Base-by-base conservation (phyloP, 2,888 invertebrate species). In the Chaetogeoica ovagalla region DNA sequence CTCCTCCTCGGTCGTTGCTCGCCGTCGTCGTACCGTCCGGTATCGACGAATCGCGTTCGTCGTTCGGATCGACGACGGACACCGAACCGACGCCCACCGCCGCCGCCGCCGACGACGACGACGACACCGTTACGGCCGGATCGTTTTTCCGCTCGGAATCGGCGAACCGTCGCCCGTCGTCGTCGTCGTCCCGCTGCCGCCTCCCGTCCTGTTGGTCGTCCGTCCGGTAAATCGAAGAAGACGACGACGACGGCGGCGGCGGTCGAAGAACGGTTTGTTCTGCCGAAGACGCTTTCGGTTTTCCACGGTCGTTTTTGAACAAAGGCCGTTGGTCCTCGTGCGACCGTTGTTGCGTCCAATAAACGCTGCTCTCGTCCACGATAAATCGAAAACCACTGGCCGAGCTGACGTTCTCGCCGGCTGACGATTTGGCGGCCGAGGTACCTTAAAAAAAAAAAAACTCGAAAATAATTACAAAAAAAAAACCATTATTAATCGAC, bases 251-350 rank as follows among this genome's bases (percentile, higher is more conserved):
- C 17, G 15, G 13, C 57, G 39, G 13, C 11, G 52, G 48, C 0
- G 52, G n/a, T 1, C 17, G 39, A 9, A 17, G n/a, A 30, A 30
- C 30, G 1, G 37, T 11, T n/a, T n/a, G 19, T n/a, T 7, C 13
- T 5, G 37, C 3, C 39, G 59, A 19, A 9, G 62, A 17, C 15
- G 7, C 11, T 13, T 55, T 1, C 4, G 48, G 68, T 55, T 62
- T 21, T 11, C 30, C 60, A 23, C 63, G 69, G 21, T 77, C 70
- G 23, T 70, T 79, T 79, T 79, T 79, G 63, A 79, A 79, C 37
- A 57, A 23, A 1, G 79, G 79, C 8, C 39, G 71, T 62, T 63
- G 71, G 23, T 79, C 70, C 8, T 79, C 70, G 21, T 71, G 55
- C 1, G 48, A 37, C 0, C n/a, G n/a, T n/a, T 77, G 69, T 62